A percentile compares a stretch with the other conserved stretches of the same genome.
Conservation (phyloP, 1,140 invertebrate species). For the Cecropterus lyciades region DNA sequence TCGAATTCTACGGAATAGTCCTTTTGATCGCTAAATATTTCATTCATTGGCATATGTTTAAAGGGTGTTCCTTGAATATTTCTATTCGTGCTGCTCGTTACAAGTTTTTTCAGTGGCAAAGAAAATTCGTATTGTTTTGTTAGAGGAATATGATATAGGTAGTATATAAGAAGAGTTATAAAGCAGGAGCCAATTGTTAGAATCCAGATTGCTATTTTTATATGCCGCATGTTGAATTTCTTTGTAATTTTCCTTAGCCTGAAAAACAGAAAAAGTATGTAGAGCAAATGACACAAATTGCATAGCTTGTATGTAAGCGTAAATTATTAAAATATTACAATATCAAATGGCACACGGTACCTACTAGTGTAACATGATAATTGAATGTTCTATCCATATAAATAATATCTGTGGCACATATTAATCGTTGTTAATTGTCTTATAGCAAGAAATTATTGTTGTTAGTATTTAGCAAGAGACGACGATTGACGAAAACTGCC, state of each 20-base stretch:
- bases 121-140: slow-evolving; percentile 11
- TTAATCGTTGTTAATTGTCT: too few species aligned
- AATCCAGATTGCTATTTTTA: slow-evolving; percentile 46
- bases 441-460: too few species aligned
- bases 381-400: too few species aligned
- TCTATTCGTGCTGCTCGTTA: slow-evolving; percentile 10
- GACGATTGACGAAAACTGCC: too few species aligned
- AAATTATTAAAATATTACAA: background rate
- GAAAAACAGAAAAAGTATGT: slow-evolving; percentile 37
- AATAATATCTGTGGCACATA: too few species aligned
- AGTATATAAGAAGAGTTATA: slow-evolving; percentile 50
- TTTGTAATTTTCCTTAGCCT: slow-evolving; percentile 53
- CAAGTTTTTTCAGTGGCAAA: background rate
- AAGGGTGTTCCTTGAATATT: slow-evolving; percentile 41
- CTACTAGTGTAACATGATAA: too few species aligned
- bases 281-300: background rate
- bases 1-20: slow-evolving; percentile 50
- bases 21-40: slow-evolving; percentile 51
- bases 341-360: too few species aligned
- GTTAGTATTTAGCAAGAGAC: too few species aligned
- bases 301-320: background rate
- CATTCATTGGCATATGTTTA: slow-evolving; percentile 52
- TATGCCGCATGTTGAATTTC: slow-evolving; percentile 52
- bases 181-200: slow-evolving; percentile 44
- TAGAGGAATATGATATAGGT: slow-evolving; percentile 39